Base-by-base conservation (phyloP, 2,797 vertebrate species). In the Falco cherrug region DNA sequence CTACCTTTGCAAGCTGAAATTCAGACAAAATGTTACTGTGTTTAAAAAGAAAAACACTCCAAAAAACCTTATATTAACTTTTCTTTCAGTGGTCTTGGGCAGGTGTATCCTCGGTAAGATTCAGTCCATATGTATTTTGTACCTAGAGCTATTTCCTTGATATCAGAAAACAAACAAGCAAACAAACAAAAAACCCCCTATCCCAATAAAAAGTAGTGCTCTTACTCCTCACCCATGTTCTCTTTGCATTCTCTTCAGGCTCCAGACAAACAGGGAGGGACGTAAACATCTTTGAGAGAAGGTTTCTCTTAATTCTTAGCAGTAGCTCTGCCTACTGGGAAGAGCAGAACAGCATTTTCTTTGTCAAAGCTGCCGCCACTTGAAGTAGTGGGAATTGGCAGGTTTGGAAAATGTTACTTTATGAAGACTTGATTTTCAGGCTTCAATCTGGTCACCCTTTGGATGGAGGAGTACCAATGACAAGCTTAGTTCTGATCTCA, bases 1-100 rank as follows among this genome's bases (percentile, higher is more conserved):
- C 92, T 93, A 81, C 71, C 37, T 93, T 76, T 77, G 59, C 77
- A 71, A 77, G 64, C 95, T 91, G 87, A 97, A 93, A 96, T 78
- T 87, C 75, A 70, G 81, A 87, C 70, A 87, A 91, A 91, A 81
- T 17, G 74, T 90, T 86, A 63, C 83, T 71, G 59, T 76, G 24
- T 70, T 86, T 56, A n/a, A 79, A 69, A 71, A 83, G 56, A 43
- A 84, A 81, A 90, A 37, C 11, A 16, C 28, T 29, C 5, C 31
- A 4, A 2, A 22, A 67, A 67, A 57, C 69, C 35, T 17, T 43
- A 48, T 68, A 43, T 78, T 21, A 56, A 6, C 24, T 93, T 76
- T 47, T 8, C 5, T 76, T 79, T 67, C 12, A 2, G 22, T 87
- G 25, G 11, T 61, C 22, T 26, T 21, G 48, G 63, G 20, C 64